Evolutionary conservation across 2,888 invertebrate species (phyloP).

Genomic region (Napeogenes sylphis): DNA sequence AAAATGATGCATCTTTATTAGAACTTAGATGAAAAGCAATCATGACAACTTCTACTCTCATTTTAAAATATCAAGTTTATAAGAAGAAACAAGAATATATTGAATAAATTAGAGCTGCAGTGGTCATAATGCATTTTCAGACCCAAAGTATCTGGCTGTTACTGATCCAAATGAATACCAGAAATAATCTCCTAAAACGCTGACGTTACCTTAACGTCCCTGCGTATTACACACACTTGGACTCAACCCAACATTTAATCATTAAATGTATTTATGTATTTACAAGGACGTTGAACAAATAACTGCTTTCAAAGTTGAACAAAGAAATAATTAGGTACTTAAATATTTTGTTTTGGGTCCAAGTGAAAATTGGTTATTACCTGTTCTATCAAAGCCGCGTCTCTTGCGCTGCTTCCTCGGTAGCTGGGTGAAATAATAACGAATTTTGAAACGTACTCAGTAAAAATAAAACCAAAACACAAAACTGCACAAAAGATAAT

Average conservation of each 20-base stretch:
- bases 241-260: constrained; percentile 65
- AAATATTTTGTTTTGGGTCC: constrained; percentile 57
- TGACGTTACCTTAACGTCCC: constrained; percentile 51
- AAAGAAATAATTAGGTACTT: background rate
- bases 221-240: constrained; percentile 66
- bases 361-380: constrained; percentile 68
- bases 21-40: constrained; percentile 10
- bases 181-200: constrained; percentile 52
- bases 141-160: constrained; percentile 26
- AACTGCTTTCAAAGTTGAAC: constrained; percentile 8
- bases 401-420: constrained; percentile 78
- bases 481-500: constrained; percentile 72
- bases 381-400: constrained; percentile 79
- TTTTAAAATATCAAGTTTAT: background rate
- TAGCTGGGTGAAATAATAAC: constrained; percentile 79
- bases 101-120: constrained; percentile 9
- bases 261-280: constrained; percentile 30
- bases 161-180: constrained; percentile 31
- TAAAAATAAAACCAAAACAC: constrained; percentile 73
- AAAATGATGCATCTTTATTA: constrained; percentile 32
- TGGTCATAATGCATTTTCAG: constrained; percentile 42
- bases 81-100: background rate
- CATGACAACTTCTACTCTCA: constrained; percentile 13
- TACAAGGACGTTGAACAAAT: constrained; percentile 19
- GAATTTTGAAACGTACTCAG: constrained; percentile 73